Conservation (phyloP, 2,797 vertebrate species). For the Hydrocynus forskahlii region DNA sequence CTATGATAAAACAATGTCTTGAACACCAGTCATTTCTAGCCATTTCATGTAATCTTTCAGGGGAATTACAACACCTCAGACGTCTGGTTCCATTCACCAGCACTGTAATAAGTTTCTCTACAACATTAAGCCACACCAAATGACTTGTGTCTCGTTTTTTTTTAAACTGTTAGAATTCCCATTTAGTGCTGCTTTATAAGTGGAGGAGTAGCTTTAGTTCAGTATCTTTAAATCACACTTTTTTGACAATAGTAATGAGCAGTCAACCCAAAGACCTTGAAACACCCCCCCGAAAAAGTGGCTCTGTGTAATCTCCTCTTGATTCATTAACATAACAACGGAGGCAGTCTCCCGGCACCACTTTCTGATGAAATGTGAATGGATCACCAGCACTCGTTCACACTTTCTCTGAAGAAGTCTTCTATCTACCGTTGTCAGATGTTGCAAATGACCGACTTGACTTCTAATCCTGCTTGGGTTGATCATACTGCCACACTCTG, state of each 20-base stretch:
- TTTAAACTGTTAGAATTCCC: too few species aligned
- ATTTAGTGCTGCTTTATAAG: neutral
- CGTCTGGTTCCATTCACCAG: too few species aligned
- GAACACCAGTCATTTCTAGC: too few species aligned
- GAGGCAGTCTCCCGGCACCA: neutral
- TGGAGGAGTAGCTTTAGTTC: constrained; percentile 9
- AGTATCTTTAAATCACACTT: neutral
- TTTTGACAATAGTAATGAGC: neutral
- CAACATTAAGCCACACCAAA: too few species aligned
- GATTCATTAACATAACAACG: constrained; percentile 37
- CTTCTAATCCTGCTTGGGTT: neutral
- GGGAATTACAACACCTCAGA: too few species aligned
- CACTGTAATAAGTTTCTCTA: too few species aligned
- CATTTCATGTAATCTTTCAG: too few species aligned
- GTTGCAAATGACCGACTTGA: neutral
- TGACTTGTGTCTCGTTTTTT: too few species aligned
- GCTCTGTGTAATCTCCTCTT: neutral
- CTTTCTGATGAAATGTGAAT: constrained; percentile 14
- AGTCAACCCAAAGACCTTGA: neutral
- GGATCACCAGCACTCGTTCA: constrained; percentile 9
- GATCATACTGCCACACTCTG: neutral
- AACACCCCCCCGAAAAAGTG: neutral
- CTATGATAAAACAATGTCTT: too few species aligned
- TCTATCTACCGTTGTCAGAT: neutral
- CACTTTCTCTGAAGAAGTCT: constrained; percentile 4